phyloP scores from a whole-genome alignment of 2,888 invertebrate genomes.

The Steinernema scapterisci region DNA sequence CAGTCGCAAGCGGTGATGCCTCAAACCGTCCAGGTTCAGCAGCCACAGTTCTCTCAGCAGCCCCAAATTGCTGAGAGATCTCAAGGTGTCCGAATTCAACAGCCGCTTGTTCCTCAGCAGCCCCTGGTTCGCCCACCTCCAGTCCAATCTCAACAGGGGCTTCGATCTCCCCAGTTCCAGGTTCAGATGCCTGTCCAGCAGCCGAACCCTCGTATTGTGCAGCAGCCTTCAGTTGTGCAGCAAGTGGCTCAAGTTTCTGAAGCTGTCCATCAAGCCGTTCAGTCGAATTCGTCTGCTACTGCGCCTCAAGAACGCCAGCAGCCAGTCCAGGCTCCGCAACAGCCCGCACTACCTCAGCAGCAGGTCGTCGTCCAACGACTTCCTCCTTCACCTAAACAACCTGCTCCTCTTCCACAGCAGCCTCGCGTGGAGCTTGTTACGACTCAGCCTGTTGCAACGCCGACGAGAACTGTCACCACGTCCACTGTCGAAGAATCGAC shows the following conservation, averaged over 20 bases:
- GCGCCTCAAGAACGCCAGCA: background rate
- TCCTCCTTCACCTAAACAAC: background rate
- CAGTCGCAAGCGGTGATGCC: too few species aligned
- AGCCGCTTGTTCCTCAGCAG: conserved; percentile 30
- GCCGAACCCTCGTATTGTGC: too few species aligned
- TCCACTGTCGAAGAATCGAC: background rate
- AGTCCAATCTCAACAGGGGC: background rate
- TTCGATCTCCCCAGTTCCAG: background rate
- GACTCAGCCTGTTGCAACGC: background rate
- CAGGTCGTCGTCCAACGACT: background rate
- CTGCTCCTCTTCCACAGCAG: background rate
- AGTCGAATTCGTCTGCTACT: too few species aligned
- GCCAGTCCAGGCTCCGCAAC: background rate
- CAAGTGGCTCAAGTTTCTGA: too few species aligned
- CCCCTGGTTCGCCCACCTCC: background rate
- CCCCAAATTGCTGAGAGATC: conserved; percentile 5
- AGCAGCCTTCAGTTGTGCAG: too few species aligned
- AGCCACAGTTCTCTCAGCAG: background rate
- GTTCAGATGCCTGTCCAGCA: too few species aligned
- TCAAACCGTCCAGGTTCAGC: background rate
- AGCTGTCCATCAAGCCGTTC: too few species aligned
- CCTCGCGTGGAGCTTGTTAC: background rate
- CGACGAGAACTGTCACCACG: background rate
- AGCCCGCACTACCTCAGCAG: background rate
- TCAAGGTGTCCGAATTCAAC: background rate